phyloP scores from a whole-genome alignment of 2,888 invertebrate genomes.

The Meandrusa payeni region DNA sequence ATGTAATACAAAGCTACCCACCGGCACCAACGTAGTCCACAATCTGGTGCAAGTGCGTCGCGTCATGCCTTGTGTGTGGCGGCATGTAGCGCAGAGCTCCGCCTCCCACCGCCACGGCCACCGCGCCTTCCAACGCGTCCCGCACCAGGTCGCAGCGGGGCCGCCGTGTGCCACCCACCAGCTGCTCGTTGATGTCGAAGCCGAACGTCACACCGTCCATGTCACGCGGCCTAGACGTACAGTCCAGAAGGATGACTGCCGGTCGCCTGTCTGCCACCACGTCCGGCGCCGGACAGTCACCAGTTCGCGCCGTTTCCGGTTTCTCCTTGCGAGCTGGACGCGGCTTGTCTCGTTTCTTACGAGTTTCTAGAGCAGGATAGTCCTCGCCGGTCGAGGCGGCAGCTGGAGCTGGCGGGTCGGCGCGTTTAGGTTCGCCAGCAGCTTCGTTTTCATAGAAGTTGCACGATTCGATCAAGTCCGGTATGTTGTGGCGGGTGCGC shows the following conservation, averaged over 20 bases:
- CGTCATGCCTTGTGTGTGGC: slow-evolving; percentile 36
- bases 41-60: slow-evolving; percentile 49
- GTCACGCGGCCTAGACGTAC: slow-evolving; percentile 71
- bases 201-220: slow-evolving; percentile 90
- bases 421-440: slow-evolving; percentile 24
- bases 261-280: slow-evolving; percentile 79
- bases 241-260: slow-evolving; percentile 87
- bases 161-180: slow-evolving; percentile 72
- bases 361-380: slow-evolving; percentile 37
- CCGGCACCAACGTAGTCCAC: slow-evolving; percentile 64
- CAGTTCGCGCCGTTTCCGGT: slow-evolving; percentile 52
- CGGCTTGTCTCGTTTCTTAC: slow-evolving; percentile 28
- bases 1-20: slow-evolving; percentile 32
- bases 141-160: slow-evolving; percentile 52
- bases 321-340: slow-evolving; percentile 33
- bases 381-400: slow-evolving; percentile 37
- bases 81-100: slow-evolving; percentile 51
- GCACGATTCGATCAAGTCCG: slow-evolving; percentile 76
- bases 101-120: slow-evolving; percentile 40
- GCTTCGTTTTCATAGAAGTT: slow-evolving; percentile 67
- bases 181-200: slow-evolving; percentile 88
- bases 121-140: slow-evolving; percentile 37
- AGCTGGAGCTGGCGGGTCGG: slow-evolving; percentile 37
- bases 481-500: slow-evolving; percentile 75
- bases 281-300: slow-evolving; percentile 62